A percentile compares a stretch with the other conserved stretches of the same genome.
phyloP scores from a whole-genome alignment of 2,113 vertebrate species.

The Odobenus rosmarus region DNA sequence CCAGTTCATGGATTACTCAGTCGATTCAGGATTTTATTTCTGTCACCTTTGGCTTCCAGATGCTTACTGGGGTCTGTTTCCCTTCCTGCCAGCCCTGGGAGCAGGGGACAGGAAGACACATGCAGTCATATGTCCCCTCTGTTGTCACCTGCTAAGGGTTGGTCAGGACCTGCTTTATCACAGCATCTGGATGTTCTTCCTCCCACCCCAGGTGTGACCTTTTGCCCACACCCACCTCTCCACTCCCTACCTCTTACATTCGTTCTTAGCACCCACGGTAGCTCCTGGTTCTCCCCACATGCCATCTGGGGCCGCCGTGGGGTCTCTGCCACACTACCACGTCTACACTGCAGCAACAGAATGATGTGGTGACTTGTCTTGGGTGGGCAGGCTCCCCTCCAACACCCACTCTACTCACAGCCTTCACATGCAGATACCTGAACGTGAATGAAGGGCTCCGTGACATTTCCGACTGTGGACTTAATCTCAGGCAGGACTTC shows the following conservation, averaged over 20 bases:
- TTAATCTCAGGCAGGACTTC: not conserved
- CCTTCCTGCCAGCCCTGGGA: not conserved
- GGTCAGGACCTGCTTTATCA: not conserved
- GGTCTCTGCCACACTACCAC: not conserved
- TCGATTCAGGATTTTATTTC: conserved; percentile 53
- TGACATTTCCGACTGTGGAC: not conserved
- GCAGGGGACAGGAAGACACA: accelerated
- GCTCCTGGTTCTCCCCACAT: not conserved
- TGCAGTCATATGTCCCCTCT: not conserved
- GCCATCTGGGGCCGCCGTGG: not conserved
- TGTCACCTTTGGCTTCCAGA: conserved; percentile 27
- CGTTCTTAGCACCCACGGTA: not conserved
- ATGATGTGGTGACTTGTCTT: not conserved
- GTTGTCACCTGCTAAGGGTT: not conserved
- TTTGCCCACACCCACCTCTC: not conserved
- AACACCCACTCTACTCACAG: not conserved
- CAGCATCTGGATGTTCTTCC: not conserved
- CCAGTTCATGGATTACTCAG: conserved; percentile 47
- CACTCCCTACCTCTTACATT: not conserved
- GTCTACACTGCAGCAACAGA: not conserved
- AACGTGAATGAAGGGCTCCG: not conserved
- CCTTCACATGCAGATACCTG: not conserved
- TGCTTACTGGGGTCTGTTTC: not conserved
- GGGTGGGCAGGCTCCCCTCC: not conserved
- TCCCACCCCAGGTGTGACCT: not conserved